Base-by-base conservation (phyloP, 2,888 invertebrate species). In the Nudaria mundana region DNA sequence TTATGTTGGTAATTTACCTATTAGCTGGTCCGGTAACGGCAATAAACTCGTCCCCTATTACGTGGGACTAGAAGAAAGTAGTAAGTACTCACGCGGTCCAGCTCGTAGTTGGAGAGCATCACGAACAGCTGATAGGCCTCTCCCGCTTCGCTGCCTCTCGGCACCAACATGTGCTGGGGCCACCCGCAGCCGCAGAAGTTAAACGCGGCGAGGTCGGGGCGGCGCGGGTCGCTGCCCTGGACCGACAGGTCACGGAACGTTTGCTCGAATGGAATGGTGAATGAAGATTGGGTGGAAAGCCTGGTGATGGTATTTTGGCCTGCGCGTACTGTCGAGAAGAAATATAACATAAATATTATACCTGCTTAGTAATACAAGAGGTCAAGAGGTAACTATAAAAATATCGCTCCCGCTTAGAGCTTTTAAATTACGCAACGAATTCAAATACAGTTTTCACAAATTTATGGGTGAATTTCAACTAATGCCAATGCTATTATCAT, bases 111-210 rank as follows among this genome's bases (percentile, higher is more conserved):
- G 29, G 89, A 89, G 8, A 85, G 68, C 89, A 89, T 89, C 6
- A 86, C 77, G 55, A 88, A 89, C 8, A 89, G 69, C 42, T 83
- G 81, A 34, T 82, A 88, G 1, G 57, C 22, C 10, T 71, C 66
- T 24, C 89, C 89, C 1, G 64, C 67, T 39, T 76, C 81, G 0
- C 82, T 84, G 0, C 91, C 91, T 47, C 81, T 87, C 0, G 91
- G 91, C 11, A 91, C 77, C 25, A 91, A 79, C 83, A 91, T 85
- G 66, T 91, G 91, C 44, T 91, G 90, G 0, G 91, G 91, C 91
- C 91, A 91, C 18, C 91, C 91, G 58, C 92, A 92, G 33, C 92
- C 92, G 76, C 92, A 92, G 82, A 79, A 91, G 76, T 91, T 90
- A 74, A 90, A 90, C 16, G 74, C 49, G 2, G 81, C 76, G 2